Evolutionary conservation across 2,888 invertebrate genomes (phyloP).

Genomic region (Latheticus oryzae): DNA sequence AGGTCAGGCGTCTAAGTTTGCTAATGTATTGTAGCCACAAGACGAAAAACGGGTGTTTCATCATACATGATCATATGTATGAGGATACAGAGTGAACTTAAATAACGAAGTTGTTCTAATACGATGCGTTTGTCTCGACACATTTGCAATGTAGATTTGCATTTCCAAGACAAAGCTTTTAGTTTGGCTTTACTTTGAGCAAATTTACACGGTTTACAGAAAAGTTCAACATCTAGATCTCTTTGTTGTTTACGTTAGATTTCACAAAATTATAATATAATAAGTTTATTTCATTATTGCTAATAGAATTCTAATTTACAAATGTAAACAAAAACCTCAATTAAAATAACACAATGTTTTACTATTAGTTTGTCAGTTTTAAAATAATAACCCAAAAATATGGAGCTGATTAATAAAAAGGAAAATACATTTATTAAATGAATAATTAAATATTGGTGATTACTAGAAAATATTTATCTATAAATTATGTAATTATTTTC

Average conservation of each 20-base stretch:
- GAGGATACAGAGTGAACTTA: slow-evolving; percentile 27
- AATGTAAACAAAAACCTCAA: too few species aligned
- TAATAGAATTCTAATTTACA: too few species aligned
- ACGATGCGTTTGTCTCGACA: slow-evolving; percentile 29
- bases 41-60: slow-evolving; percentile 27
- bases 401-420: too few species aligned
- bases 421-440: too few species aligned
- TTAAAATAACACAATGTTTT: too few species aligned
- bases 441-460: too few species aligned
- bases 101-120: slow-evolving; percentile 30
- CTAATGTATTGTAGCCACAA: slow-evolving; percentile 6
- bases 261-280: background rate
- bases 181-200: slow-evolving; percentile 35
- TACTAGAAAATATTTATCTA: too few species aligned
- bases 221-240: background rate
- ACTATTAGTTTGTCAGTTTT: too few species aligned
- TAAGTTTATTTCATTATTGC: too few species aligned
- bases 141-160: slow-evolving; percentile 34
- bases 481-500: too few species aligned
- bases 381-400: too few species aligned
- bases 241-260: background rate
- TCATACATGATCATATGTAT: slow-evolving; percentile 29
- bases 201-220: slow-evolving; percentile 17
- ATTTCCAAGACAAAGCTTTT: slow-evolving; percentile 33
- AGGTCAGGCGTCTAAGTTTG: slow-evolving; percentile 6